Base-by-base conservation (phyloP, 2,113 vertebrate species). In the Megaceryle maxima region DNA sequence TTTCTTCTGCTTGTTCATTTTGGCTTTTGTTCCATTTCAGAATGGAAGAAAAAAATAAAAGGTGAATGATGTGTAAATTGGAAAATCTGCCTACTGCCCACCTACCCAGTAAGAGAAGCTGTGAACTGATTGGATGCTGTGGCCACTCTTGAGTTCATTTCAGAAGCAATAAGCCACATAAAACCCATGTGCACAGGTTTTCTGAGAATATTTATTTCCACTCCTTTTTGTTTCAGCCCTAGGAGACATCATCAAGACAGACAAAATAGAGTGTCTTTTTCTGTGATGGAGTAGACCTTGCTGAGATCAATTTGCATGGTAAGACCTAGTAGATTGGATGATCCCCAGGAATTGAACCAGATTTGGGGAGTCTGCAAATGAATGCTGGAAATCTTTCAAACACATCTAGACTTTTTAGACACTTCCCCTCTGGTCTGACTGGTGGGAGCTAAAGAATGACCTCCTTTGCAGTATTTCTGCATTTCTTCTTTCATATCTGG, bases 401-500 rank as follows among this genome's bases (percentile, higher is more conserved):
- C 24, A 53, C 35, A 81, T 88, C 35, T 59, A 93, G 90, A 81
- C 56, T 75, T 93, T 53, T 77, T 75, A 96, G 62, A 48, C 1
- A 3, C 44, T 92, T 88, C 53, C 29, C 31, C 28, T 88, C 83
- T 88, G 57, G 39, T 86, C 76, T 87, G 76, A 82, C 83, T 91
- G 35, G 56, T 81, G 86, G 56, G 86, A 94, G 77, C 60, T 68
- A 69, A 88, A 87, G 62, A 74, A 84, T 93, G 60, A 92, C 94
- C 88, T 88, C 88, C 53, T 92, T 94, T 93, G 86, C 80, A 74
- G n/a, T 82, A 90, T 95, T 95, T 90, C 83, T 94, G 90, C n/a
- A 74, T 95, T 96, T 90, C 66, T 96, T 90, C 88, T 87, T 95
- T 91, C 57, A n/a, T 90, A 81, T 92, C 92, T 96, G 92, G 95